Evolutionary conservation across 2,113 vertebrate genomes (phyloP).

Genomic region (Apodemus speciosus): DNA sequence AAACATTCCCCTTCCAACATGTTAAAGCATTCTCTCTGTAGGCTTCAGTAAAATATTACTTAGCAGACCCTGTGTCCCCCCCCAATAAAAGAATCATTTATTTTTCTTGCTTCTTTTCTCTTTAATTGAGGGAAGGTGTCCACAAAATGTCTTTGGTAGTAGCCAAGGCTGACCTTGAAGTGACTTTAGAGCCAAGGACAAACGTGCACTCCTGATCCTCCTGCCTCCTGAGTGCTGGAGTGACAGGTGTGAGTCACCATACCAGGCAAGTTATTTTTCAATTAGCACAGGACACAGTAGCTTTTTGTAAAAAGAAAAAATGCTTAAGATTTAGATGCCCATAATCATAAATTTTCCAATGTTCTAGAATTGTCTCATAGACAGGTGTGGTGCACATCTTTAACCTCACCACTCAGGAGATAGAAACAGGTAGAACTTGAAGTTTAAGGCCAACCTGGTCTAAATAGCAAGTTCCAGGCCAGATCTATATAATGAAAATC

Average conservation of each 20-base stretch:
- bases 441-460: not conserved
- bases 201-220: not conserved
- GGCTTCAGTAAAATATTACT: slow-evolving; percentile 16
- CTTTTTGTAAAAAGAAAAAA: slow-evolving; percentile 33
- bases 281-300: slow-evolving; percentile 6
- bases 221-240: not conserved
- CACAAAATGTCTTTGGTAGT: not conserved
- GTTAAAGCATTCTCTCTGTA: not conserved
- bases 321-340: not conserved
- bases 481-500: not conserved
- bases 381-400: not conserved
- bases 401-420: not conserved
- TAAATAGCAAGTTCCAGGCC: not conserved
- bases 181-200: not conserved
- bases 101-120: not conserved
- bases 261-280: not conserved
- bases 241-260: not conserved
- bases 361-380: not conserved
- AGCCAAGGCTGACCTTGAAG: not conserved
- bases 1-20: not conserved
- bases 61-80: not conserved
- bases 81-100: not conserved
- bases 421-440: not conserved
- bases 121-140: not conserved
- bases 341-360: not conserved